Conservation (phyloP, 1,140 invertebrate genomes). For the Leptinotarsa defecta region DNA sequence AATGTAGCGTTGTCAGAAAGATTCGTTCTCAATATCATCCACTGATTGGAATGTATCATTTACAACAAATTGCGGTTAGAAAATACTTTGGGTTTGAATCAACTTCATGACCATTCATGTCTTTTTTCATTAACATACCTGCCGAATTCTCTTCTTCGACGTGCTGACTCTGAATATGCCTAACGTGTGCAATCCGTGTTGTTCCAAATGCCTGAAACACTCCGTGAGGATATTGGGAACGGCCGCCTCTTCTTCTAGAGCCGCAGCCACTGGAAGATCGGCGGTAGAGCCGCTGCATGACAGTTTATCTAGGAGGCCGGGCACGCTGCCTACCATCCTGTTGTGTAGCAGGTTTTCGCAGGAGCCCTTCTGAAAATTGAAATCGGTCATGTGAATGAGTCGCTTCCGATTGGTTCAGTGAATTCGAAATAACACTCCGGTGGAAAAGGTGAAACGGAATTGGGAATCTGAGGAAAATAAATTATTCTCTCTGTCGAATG, state of each 20-base stretch:
- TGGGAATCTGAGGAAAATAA: too few species aligned
- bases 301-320: slow-evolving; percentile 60
- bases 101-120: too few species aligned
- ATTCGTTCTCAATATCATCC: too few species aligned
- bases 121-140: slow-evolving; percentile 63
- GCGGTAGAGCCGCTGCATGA: slow-evolving; percentile 48
- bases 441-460: too few species aligned
- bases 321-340: slow-evolving; percentile 63
- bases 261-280: slow-evolving; percentile 49
- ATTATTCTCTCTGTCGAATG: too few species aligned
- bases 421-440: too few species aligned
- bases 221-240: slow-evolving; percentile 76
- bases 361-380: slow-evolving; percentile 60
- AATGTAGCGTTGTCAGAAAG: too few species aligned
- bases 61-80: too few species aligned
- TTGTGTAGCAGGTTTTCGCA: slow-evolving; percentile 70
- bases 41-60: too few species aligned
- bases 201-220: slow-evolving; percentile 81
- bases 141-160: slow-evolving; percentile 87
- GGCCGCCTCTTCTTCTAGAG: slow-evolving; percentile 54
- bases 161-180: slow-evolving; percentile 89
- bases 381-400: too few species aligned
- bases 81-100: too few species aligned
- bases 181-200: slow-evolving; percentile 77
- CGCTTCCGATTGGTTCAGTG: too few species aligned